Evolutionary conservation across 2,113 vertebrate genomes (phyloP), one percentile per base, ranked within the genome.

Genomic region (Solenodon paradoxus): DNA sequence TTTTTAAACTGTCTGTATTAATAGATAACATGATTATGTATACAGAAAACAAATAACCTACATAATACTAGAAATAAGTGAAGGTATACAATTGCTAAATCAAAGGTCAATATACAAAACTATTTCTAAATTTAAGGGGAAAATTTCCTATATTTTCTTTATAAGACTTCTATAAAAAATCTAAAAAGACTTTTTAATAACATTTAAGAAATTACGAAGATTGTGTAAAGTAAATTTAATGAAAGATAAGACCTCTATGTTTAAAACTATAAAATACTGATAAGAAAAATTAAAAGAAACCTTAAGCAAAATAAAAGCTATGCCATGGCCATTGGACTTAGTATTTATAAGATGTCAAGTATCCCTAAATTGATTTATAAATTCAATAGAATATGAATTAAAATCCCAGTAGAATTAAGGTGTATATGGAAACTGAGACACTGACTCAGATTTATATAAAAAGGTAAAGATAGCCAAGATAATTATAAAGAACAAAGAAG

Each of bases 151-250:
- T n/a, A 42, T n/a, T n/a, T n/a, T n/a, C n/a, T n/a, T n/a, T n/a
- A n/a, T n/a, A n/a, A n/a, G n/a, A n/a, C n/a, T n/a, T n/a, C n/a
- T n/a, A n/a, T n/a, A 63, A 26, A 24, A 66, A 90, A 57, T 78
- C 85, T 26, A 0, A 68, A 86, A 94, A 75, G 57, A 68, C 20
- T 32, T 59, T 32, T 66, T 63, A 45, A n/a, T 30, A 77, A 59
- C 16, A 83, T 68, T 45, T 78, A 83, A 77, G 32, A 69, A 84
- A 61, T 78, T 68, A 61, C 0, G 30, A 90, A 38, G 10, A 40
- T 20, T 78, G 66, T 24, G 22, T n/a, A n/a, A 93, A 57, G 51
- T 79, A 71, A 78, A 55, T 19, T n/a, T 93, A 93, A 93, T 93
- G 38, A 79, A 93, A 87, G 61, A 79, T 61, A 78, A 78, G 55